phyloP scores from a whole-genome alignment of 2,113 vertebrate genomes.

The Rhinoptilus africanus region DNA sequence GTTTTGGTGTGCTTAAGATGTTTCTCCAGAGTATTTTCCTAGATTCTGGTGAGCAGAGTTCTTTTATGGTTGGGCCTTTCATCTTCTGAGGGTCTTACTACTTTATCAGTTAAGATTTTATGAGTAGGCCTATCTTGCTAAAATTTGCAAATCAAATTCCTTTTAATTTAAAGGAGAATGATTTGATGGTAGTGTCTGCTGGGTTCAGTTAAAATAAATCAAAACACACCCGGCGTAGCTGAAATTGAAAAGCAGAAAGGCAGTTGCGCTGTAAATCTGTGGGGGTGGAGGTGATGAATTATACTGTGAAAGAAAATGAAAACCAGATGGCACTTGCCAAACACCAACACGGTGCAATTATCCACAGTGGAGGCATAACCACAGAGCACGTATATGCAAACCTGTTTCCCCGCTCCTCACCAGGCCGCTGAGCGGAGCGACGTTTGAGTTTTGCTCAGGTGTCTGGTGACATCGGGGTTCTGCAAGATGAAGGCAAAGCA shows the following conservation, averaged over 20 bases:
- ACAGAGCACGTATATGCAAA: neutral
- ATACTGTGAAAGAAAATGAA: constrained; percentile 40
- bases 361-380: constrained; percentile 29
- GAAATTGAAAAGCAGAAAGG: constrained; percentile 23
- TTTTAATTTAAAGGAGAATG: neutral
- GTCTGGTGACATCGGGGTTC: neutral
- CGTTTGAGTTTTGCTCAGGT: neutral
- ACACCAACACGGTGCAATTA: constrained; percentile 4
- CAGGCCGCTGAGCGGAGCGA: neutral
- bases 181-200: neutral
- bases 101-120: constrained; percentile 15
- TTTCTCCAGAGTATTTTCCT: neutral
- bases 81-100: neutral
- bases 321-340: constrained; percentile 75
- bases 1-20: neutral
- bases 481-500: neutral
- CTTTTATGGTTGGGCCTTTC: neutral
- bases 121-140: neutral
- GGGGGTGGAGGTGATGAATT: constrained; percentile 49
- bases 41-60: neutral
- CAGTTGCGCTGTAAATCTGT: constrained; percentile 21
- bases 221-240: neutral
- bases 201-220: constrained; percentile 18
- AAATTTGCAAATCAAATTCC: constrained; percentile 20
- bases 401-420: constrained; percentile 40